These are phyloP conservation scores for Dicycla oo DNA, from an alignment of 2,888 invertebrate species.

Conservation along the genomic window DNA sequence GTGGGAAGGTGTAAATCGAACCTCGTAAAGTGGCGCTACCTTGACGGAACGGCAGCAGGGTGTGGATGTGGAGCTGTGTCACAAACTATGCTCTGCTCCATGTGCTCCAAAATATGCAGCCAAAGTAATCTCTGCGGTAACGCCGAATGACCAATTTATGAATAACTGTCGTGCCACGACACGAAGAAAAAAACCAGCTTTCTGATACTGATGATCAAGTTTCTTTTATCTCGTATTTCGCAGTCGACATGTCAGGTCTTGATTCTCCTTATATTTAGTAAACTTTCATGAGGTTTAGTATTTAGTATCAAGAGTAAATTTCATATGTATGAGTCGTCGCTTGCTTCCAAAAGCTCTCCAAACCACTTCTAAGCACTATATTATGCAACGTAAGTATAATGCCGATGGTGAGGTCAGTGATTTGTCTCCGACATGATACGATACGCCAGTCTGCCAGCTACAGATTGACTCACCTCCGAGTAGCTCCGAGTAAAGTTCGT, in stretches of 20 bases:
- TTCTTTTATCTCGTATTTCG: slow-evolving; percentile 1
- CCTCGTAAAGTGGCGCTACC: too few relatives aligned
- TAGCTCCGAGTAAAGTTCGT: slow-evolving; percentile 71
- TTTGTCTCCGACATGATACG: slow-evolving; percentile 40
- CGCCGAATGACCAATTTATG: too few relatives aligned
- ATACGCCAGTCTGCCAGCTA: slow-evolving; percentile 37
- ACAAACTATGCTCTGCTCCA: too few relatives aligned
- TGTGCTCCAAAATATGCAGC: too few relatives aligned
- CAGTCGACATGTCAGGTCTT: neutral
- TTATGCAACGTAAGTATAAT: slow-evolving; percentile 2
- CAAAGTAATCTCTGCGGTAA: too few relatives aligned
- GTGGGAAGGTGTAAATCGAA: too few relatives aligned
- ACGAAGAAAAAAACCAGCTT: too few relatives aligned
- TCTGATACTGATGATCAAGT: neutral
- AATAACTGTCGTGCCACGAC: too few relatives aligned
- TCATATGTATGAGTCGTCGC: neutral
- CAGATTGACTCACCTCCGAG: slow-evolving; percentile 74
- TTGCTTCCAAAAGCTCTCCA: neutral
- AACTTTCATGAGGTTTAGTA: too few relatives aligned
- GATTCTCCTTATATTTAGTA: neutral
- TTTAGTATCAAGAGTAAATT: too few relatives aligned
- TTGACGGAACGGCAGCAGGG: too few relatives aligned
- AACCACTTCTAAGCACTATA: neutral
- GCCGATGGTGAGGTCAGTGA: slow-evolving; percentile 41
- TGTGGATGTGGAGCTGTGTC: too few relatives aligned